Evolutionary conservation across 1,140 invertebrate species (phyloP).

Genomic region (Drosophila insularis): DNA sequence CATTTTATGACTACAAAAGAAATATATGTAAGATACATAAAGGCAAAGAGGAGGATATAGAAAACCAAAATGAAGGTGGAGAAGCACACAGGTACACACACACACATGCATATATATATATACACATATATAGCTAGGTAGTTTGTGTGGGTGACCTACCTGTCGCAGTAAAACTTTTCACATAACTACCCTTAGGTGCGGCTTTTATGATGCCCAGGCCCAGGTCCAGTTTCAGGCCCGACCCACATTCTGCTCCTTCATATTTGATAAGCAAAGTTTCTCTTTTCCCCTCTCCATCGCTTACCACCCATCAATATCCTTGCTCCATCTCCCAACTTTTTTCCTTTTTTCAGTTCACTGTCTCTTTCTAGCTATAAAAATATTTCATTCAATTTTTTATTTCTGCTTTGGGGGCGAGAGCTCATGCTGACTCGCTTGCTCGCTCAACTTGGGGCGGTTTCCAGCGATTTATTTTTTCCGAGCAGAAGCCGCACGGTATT

Average conservation of each 20-base stretch:
- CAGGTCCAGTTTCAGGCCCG: conserved; percentile 18
- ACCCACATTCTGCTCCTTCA: conserved; percentile 74
- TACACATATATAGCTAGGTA: not conserved
- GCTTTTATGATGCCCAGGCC: conserved; percentile 65
- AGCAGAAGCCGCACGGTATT: conserved; percentile 67
- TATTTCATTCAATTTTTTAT: conserved; percentile 81
- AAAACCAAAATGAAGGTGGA: conserved; percentile 21
- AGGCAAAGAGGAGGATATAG: conserved; percentile 5
- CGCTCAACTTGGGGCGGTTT: conserved; percentile 50
- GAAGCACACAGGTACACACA: not conserved
- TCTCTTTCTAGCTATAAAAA: conserved; percentile 60
- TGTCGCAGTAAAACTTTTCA: conserved; percentile 77
- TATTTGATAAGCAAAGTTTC: conserved; percentile 75
- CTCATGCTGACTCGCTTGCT: conserved; percentile 46
- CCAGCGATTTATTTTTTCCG: conserved; percentile 73
- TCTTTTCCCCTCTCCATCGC: conserved; percentile 17
- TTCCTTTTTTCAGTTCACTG: conserved; percentile 8
- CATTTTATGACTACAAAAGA: conserved; percentile 66
- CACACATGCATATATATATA: too few relatives aligned
- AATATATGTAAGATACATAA: conserved; percentile 50
- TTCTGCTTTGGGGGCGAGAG: conserved; percentile 37
- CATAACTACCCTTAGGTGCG: conserved; percentile 71
- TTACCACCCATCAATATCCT: conserved; percentile 76
- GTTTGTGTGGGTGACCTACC: conserved; percentile 52
- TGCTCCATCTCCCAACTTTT: conserved; percentile 19